Percentiles rank a stretch among this genome's conserved stretches.
These are phyloP conservation scores for Desmodus rotundus DNA, from an alignment of 2,113 vertebrate species.

Conservation along the genomic window DNA sequence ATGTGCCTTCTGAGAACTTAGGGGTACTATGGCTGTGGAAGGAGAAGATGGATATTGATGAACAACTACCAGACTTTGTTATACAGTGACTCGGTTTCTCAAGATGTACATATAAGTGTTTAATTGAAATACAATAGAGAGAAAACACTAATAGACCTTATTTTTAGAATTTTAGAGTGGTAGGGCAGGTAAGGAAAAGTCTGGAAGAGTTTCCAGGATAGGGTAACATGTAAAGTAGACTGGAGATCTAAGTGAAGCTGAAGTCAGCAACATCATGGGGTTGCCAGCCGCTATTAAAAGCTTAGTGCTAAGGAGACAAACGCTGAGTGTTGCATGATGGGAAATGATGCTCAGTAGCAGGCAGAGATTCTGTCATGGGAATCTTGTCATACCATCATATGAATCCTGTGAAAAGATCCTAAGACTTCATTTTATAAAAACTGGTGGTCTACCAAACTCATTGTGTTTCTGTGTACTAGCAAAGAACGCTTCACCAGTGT, in stretches of 20 bases:
- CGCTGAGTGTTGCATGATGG: background rate
- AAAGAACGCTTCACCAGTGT: background rate
- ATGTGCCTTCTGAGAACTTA: background rate
- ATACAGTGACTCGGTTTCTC: background rate
- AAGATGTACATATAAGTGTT: background rate
- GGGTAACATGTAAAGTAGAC: background rate
- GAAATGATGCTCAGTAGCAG: background rate
- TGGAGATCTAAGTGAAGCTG: background rate
- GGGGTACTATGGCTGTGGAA: background rate
- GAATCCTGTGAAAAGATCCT: background rate
- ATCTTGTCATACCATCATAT: background rate
- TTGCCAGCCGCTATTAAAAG: background rate
- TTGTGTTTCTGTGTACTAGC: background rate
- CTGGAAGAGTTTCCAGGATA: background rate
- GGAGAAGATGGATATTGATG: background rate
- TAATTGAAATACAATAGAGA: background rate
- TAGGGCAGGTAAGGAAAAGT: background rate
- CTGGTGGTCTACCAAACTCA: background rate
- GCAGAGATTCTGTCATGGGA: background rate
- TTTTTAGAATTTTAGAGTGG: background rate
- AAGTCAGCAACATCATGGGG: background rate
- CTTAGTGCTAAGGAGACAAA: background rate
- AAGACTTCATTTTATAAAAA: background rate
- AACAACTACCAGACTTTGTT: background rate
- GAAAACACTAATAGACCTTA: background rate